phyloP scores from a whole-genome alignment of 1,140 invertebrate genomes.

The Sycophila sp. region DNA sequence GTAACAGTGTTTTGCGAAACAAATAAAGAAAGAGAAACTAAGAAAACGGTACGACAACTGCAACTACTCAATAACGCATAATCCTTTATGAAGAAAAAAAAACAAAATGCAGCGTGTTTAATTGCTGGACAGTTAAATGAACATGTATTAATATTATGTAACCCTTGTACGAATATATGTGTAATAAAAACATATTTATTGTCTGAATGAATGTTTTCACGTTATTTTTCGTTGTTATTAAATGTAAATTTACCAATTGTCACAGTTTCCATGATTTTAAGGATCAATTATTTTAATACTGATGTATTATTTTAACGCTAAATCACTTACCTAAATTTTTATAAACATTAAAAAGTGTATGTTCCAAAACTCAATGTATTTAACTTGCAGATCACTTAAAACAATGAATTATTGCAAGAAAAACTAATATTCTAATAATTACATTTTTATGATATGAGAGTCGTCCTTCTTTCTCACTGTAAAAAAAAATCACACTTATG shows the following conservation, averaged over 20 bases:
- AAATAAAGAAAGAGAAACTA: conserved; percentile 10
- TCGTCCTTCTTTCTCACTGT: no score
- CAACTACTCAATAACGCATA: conserved; percentile 30
- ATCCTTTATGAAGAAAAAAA: conserved; percentile 38
- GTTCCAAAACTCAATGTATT: no score
- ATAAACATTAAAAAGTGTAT: no score
- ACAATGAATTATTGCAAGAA: no score
- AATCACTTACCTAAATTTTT: background rate
- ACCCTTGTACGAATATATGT: conserved; percentile 68
- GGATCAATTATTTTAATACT: background rate
- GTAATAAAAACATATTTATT: conserved; percentile 68
- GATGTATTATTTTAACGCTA: background rate
- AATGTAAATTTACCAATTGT: no score
- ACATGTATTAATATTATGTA: conserved; percentile 68
- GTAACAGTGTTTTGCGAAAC: conserved; percentile 23
- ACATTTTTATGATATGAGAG: no score
- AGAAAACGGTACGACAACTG: conserved; percentile 24
- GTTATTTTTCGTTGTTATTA: no score
- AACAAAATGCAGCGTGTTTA: conserved; percentile 64
- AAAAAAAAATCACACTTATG: no score
- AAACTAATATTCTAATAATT: no score
- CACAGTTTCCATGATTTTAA: background rate
- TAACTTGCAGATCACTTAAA: no score
- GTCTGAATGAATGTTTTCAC: conserved; percentile 52
- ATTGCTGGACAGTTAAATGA: conserved; percentile 69